Evolutionary conservation across 2,113 vertebrate species (phyloP).

Genomic region (Sclerurus mexicanus): DNA sequence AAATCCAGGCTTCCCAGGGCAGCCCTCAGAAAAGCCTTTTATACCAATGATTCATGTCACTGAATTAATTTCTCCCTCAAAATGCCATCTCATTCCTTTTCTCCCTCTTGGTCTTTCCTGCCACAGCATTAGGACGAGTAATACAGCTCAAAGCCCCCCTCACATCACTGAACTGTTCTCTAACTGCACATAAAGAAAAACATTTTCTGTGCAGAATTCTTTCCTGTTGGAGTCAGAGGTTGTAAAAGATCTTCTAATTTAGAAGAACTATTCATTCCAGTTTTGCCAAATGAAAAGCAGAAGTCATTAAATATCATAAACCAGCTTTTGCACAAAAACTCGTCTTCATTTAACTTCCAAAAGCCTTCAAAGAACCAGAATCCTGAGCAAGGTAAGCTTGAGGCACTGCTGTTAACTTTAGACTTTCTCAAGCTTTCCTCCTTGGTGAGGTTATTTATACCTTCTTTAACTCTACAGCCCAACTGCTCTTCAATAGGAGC

Average conservation of each 20-base stretch:
- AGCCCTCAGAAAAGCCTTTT: constrained; percentile 11
- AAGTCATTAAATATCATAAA: background rate
- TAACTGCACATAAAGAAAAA: background rate
- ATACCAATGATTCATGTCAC: background rate
- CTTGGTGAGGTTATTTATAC: background rate
- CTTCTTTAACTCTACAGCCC: background rate
- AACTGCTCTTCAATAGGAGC: background rate
- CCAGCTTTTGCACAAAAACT: background rate
- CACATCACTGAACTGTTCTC: background rate
- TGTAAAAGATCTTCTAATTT: background rate
- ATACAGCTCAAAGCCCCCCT: background rate
- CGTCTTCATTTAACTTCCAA: background rate
- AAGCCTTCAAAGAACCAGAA: background rate
- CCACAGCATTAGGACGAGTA: fast-evolving
- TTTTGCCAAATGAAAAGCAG: background rate
- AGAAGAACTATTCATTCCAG: background rate
- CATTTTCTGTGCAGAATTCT: background rate
- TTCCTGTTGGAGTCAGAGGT: background rate
- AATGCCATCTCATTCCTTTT: background rate
- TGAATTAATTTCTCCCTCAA: background rate
- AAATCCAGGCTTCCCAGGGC: background rate
- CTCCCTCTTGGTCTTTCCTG: background rate
- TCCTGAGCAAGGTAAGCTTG: background rate
- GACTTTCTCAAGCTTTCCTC: background rate
- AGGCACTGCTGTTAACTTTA: background rate